Conservation (phyloP, 2,797 vertebrate genomes). For the Xenopus petersii region DNA sequence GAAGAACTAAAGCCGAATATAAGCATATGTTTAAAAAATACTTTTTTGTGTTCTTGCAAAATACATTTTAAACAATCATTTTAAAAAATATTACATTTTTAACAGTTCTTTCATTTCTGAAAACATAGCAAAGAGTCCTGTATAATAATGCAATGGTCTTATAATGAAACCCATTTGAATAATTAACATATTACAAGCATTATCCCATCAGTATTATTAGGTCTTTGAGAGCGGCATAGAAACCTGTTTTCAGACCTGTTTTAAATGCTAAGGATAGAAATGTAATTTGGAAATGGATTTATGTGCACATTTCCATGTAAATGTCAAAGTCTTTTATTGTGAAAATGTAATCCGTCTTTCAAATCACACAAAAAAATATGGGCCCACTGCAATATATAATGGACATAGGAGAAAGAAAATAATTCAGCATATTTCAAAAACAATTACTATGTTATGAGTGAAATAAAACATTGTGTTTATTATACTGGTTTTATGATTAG, state of each 20-base stretch:
- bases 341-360: not conserved
- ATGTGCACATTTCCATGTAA: constrained; percentile 1
- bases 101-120: not conserved
- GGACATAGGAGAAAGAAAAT: not conserved
- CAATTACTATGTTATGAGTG: no score
- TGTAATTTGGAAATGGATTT: constrained; percentile 1
- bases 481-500: no score
- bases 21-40: no score
- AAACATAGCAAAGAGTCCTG: not conserved
- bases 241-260: not conserved
- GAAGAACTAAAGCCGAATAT: no score
- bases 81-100: no score
- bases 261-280: not conserved
- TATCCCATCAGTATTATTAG: constrained; percentile 2
- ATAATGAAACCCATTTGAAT: not conserved
- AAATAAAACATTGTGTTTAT: no score
- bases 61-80: no score
- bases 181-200: constrained; percentile 3
- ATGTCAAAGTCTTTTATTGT: constrained; percentile 1
- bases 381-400: not conserved
- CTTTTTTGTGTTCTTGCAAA: no score
- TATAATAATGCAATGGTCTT: not conserved
- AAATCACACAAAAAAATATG: not conserved
- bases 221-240: not conserved
- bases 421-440: no score